Conservation (phyloP, 2,888 invertebrate species). For the Blastobasis adustella region DNA sequence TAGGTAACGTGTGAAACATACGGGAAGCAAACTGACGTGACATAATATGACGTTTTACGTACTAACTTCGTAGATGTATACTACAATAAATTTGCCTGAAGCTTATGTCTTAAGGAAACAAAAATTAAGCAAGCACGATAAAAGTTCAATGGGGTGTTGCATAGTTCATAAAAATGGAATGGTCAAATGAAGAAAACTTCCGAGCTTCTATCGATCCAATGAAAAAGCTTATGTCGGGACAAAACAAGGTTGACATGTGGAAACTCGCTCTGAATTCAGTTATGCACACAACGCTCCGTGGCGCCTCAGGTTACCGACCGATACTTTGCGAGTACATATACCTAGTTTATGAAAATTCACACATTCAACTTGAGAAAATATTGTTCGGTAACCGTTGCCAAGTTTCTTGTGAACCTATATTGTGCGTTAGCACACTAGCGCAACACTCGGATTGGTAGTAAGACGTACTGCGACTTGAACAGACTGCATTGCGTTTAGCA, state of each 20-base stretch:
- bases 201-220: slow-evolving; percentile 28
- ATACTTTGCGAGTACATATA: slow-evolving; percentile 23
- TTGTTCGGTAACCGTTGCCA: slow-evolving; percentile 58
- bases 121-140: slow-evolving; percentile 8
- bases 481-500: slow-evolving; percentile 83
- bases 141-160: slow-evolving; percentile 4
- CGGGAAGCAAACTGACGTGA: too few relatives aligned
- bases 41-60: too few relatives aligned
- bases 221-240: slow-evolving; percentile 39
- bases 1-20: too few relatives aligned
- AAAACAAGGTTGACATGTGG: slow-evolving; percentile 43
- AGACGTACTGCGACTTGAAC: slow-evolving; percentile 72
- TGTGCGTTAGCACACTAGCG: slow-evolving; percentile 73
- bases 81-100: background rate
- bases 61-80: too few relatives aligned
- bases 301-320: slow-evolving; percentile 51
- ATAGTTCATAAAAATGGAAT: background rate
- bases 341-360: background rate
- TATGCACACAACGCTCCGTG: slow-evolving; percentile 49
- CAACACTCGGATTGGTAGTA: slow-evolving; percentile 64
- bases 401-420: slow-evolving; percentile 43
- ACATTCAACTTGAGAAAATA: slow-evolving; percentile 24
- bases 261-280: slow-evolving; percentile 36
- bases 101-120: slow-evolving; percentile 5
- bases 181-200: slow-evolving; percentile 20